A percentile compares a stretch with the other conserved stretches of the same genome.
phyloP scores from a whole-genome alignment of 2,888 invertebrate species.

The Oeneis ivallda region DNA sequence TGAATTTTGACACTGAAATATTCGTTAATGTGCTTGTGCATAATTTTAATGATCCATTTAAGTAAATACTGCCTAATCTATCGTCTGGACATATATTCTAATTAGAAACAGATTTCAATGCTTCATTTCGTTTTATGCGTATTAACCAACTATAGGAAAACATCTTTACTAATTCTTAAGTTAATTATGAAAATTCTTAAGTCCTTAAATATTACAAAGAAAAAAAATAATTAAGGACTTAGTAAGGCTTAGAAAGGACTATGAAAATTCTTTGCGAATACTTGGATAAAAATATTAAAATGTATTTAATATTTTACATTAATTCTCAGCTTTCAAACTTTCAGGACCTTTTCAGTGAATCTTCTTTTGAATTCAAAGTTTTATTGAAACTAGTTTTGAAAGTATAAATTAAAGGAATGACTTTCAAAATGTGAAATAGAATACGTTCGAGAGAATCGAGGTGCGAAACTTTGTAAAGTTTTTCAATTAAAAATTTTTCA shows the following conservation, averaged over 20 bases:
- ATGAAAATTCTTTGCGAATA: neutral
- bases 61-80: too few relatives aligned
- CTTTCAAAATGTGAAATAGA: conserved; percentile 17
- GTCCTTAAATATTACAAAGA: too few relatives aligned
- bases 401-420: conserved; percentile 18
- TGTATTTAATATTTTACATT: conserved; percentile 11
- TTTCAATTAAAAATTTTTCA: conserved; percentile 17
- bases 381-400: conserved; percentile 9
- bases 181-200: too few relatives aligned
- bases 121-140: too few relatives aligned
- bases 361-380: conserved; percentile 19
- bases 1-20: neutral
- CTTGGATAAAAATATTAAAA: neutral
- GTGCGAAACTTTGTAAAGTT: conserved; percentile 8
- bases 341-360: conserved; percentile 17
- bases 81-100: too few relatives aligned
- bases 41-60: neutral
- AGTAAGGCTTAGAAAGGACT: too few relatives aligned
- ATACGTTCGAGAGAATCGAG: neutral
- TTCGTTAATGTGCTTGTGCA: conserved; percentile 9
- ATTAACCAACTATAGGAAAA: too few relatives aligned
- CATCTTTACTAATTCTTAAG: too few relatives aligned
- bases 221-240: too few relatives aligned
- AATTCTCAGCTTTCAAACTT: conserved; percentile 13
- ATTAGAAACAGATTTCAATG: too few relatives aligned